Base-by-base conservation (phyloP, 2,797 vertebrate genomes). In the Hydrolagus colliei region DNA sequence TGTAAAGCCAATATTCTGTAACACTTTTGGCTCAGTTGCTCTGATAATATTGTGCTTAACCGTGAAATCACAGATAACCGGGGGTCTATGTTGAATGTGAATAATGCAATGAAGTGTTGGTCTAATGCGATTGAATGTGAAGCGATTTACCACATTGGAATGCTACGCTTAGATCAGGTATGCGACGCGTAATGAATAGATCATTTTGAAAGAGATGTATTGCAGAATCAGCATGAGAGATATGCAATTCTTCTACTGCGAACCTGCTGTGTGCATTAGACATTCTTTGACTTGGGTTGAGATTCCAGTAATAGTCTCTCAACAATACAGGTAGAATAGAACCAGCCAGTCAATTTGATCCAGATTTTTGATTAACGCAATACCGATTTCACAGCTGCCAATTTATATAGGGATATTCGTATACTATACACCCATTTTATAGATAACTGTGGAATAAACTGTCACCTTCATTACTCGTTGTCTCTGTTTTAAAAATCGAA, bases 171-270 rank as follows among this genome's bases (percentile, higher is more conserved):
- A 20, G 63, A 35, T 65, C 77, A 65, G 61, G 62, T 63, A 22
- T 8, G 14, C 0, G 76, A 61, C 11, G 13, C 22, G 20, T 41
- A 63, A 59, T 79, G 9, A 63, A 79, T 63, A 32, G 22, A 82
- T 68, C 63, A 82, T 68, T 82, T 82, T 68, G 79, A 20, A 82
- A 68, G 18, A 67, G 79, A 68, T 14, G 18, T 20, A 16, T 68
- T 82, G 22, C 41, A 67, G 22, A 4, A 11, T 63, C 32, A 63
- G 77, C 59, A 14, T 63, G 35, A 18, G 62, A 20, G 27, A n/a
- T 62, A 65, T 18, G 32, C n/a, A 27, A 65, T 35, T 32, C 27
- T 27, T 41, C 4, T 62, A 12, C n/a, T 16, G 12, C 32, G 22
- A 82, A 13, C 27, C 63, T 41, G 32, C 16, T 59, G 35, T 76